Percentiles rank a stretch among this genome's conserved stretches.
Evolutionary conservation across 1,140 invertebrate genomes (phyloP).

Genomic region (Antheraea pernyi): DNA sequence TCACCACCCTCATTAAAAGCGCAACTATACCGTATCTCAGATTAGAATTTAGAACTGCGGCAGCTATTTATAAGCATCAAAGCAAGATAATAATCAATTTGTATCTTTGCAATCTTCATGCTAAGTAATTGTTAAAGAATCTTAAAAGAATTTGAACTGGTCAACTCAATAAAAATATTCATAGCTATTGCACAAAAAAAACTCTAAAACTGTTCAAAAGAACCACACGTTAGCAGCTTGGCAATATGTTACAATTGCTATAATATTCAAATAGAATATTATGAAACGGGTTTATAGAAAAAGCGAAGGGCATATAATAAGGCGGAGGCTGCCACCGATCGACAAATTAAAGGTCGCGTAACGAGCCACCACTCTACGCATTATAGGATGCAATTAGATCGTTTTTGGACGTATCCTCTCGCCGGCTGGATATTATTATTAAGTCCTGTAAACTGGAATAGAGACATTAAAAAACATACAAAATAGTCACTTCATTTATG

Average conservation of each 20-base stretch:
- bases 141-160: no score
- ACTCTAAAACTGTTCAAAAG: no score
- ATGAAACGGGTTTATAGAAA: slow-evolving; percentile 55
- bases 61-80: no score
- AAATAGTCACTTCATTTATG: not conserved
- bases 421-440: slow-evolving; percentile 36
- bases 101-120: no score
- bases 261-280: slow-evolving; percentile 47
- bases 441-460: slow-evolving; percentile 17
- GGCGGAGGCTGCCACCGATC: slow-evolving; percentile 37
- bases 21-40: no score
- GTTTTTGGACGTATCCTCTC: slow-evolving; percentile 32
- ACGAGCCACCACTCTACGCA: slow-evolving; percentile 40
- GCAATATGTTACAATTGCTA: slow-evolving; percentile 61
- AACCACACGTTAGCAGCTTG: slow-evolving; percentile 9
- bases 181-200: no score
- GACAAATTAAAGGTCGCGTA: slow-evolving; percentile 60
- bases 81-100: no score
- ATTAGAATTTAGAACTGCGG: no score
- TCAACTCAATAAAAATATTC: no score
- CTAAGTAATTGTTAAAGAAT: no score
- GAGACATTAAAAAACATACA: not conserved
- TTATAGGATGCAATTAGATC: slow-evolving; percentile 44
- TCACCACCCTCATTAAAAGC: no score
- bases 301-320: slow-evolving; percentile 37